Percentiles rank a stretch among this genome's conserved stretches.
Evolutionary conservation across 2,113 vertebrate genomes (phyloP).

Genomic region (Paedocypris sp.): DNA sequence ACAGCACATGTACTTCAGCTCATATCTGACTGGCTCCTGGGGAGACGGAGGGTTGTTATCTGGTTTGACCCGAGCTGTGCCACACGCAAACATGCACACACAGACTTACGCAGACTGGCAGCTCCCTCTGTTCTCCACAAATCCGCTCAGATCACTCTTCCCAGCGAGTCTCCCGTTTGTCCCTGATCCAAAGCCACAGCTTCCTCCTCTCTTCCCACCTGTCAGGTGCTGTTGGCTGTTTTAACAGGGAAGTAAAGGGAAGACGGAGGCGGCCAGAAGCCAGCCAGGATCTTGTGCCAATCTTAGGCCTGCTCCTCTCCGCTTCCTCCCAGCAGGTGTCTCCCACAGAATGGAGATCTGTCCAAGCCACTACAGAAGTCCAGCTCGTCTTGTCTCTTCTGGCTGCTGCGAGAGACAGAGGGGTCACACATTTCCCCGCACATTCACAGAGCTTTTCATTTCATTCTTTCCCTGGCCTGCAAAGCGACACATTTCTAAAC

Average conservation of each 20-base stretch:
- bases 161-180: conserved; percentile 38
- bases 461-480: background rate
- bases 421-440: conserved; percentile 19
- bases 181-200: conserved; percentile 42
- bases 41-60: background rate
- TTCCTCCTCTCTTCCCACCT: conserved; percentile 48
- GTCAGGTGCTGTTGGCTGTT: conserved; percentile 52
- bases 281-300: conserved; percentile 39
- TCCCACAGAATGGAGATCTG: conserved; percentile 42
- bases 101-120: conserved; percentile 27
- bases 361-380: conserved; percentile 13
- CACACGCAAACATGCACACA: conserved; percentile 17
- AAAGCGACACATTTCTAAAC: background rate
- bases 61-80: background rate
- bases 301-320: conserved; percentile 35
- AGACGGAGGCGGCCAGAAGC: conserved; percentile 1
- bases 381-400: conserved; percentile 20
- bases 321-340: conserved; percentile 49
- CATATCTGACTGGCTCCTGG: background rate
- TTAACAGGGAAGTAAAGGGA: conserved; percentile 32
- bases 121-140: conserved; percentile 15
- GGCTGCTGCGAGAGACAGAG: background rate
- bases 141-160: conserved; percentile 25
- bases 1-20: background rate
- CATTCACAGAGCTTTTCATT: too few relatives aligned